Evolutionary conservation across 2,888 invertebrate species (phyloP), one percentile per base, ranked within the genome.

Genomic region (Entomobrya proxima): DNA sequence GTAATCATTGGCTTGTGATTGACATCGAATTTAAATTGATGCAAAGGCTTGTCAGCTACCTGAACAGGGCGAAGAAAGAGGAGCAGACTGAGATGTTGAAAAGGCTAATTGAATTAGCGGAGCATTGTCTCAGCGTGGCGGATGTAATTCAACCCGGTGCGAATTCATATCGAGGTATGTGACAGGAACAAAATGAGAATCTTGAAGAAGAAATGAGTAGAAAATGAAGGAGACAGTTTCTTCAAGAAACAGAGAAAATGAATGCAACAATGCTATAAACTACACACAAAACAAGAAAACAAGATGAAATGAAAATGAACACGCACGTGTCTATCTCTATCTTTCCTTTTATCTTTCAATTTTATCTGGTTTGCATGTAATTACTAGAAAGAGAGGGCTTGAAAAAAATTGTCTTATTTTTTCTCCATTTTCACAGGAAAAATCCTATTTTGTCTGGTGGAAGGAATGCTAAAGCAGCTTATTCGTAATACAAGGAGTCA

Each of bases 1-100:
- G 35, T 13, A 89, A 89, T 85, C 89, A 89, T 76, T 89, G 89
- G 89, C 78, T 89, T 4, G 81, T 89, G 74, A 87, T 89, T 75
- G 89, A 89, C 82, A 75, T 75, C 6, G 87, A 88, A 52, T 89
- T 84, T 77, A 82, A 86, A 35, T 55, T 89, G n/a, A 85, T 89
- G 52, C 88, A 86, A 40, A 40, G 88, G 13, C 76, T 89, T 35
- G 82, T 86, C 58, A 85, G 83, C 35, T 88, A 86, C 74, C 72
- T 89, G 82, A 85, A 74, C 18, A 72, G 85, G 47, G 80, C 81
- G 5, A 85, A 83, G 55, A 86, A 79, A 37, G 87, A 87, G 37
- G 87, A 83, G 18, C 67, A 86, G 40, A 72, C 47, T 24, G 67
- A 76, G 52, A 55, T 85, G 32, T 40, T 88, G 37, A 85, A 85